Conservation (phyloP, 2,888 invertebrate genomes). For the Magallana nippona region DNA sequence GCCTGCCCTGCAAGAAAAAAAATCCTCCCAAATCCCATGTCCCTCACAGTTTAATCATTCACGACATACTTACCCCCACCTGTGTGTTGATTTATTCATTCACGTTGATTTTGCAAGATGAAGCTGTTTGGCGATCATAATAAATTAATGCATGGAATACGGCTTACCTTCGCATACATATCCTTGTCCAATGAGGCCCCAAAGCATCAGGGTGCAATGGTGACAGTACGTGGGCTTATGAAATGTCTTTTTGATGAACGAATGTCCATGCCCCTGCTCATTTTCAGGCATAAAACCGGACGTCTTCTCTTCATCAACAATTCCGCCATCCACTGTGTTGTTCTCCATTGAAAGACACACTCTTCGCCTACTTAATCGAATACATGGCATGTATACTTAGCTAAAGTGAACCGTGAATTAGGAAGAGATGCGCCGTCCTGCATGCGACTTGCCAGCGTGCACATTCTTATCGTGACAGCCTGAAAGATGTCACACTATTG, state of each 20-base stretch:
- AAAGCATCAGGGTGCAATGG: slow-evolving; percentile 99
- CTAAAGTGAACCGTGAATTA: neutral
- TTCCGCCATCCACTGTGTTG: slow-evolving; percentile 22
- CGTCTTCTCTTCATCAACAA: slow-evolving; percentile 32
- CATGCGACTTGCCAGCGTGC: slow-evolving; percentile 28
- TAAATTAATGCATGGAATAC: slow-evolving; percentile 20
- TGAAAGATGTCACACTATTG: slow-evolving; percentile 23
- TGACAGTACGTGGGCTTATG: slow-evolving; percentile 99
- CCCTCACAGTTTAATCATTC: neutral
- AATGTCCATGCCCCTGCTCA: slow-evolving; percentile 87
- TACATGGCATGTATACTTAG: slow-evolving; percentile 29
- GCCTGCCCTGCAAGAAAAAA: slow-evolving; percentile 25
- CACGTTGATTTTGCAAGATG: slow-evolving; percentile 30
- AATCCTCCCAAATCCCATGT: neutral
- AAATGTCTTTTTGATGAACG: slow-evolving; percentile 99
- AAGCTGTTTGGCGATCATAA: slow-evolving; percentile 8
- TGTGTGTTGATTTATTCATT: neutral
- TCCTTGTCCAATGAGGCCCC: slow-evolving; percentile 99
- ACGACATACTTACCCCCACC: neutral
- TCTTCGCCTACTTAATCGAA: slow-evolving; percentile 30
- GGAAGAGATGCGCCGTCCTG: slow-evolving; percentile 18
- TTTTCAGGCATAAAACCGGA: slow-evolving; percentile 42
- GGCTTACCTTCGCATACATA: slow-evolving; percentile 98
- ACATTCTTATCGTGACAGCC: slow-evolving; percentile 24
- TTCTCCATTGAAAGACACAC: slow-evolving; percentile 36